These are phyloP conservation scores for Epirrhoe alternata DNA, from an alignment of 2,888 invertebrate species.

Conservation along the genomic window DNA sequence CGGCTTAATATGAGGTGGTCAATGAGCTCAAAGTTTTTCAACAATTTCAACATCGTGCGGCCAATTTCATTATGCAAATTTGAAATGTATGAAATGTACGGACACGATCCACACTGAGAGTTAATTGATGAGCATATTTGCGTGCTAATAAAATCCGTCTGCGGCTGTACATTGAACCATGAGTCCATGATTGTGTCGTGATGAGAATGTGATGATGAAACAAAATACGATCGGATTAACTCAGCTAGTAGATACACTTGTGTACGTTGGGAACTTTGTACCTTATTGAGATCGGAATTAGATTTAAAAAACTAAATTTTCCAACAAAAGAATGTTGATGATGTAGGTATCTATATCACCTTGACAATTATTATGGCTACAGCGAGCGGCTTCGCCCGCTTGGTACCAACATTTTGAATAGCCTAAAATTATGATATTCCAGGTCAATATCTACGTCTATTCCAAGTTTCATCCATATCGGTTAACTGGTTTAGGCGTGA, in stretches of 20 bases:
- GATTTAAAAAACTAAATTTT: too few relatives aligned
- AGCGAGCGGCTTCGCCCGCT: too few relatives aligned
- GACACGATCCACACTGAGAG: constrained; percentile 49
- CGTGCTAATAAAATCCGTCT: constrained; percentile 65
- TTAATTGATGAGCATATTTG: constrained; percentile 76
- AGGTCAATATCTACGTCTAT: too few relatives aligned
- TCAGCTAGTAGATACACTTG: neutral
- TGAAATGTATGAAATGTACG: constrained; percentile 14
- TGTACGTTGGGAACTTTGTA: too few relatives aligned
- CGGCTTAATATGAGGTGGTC: neutral
- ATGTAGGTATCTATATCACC: too few relatives aligned
- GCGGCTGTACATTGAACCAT: neutral
- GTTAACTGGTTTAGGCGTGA: too few relatives aligned
- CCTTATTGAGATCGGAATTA: too few relatives aligned
- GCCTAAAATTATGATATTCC: too few relatives aligned
- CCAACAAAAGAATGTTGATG: too few relatives aligned
- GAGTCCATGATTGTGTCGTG: constrained; percentile 2
- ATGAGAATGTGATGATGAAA: neutral
- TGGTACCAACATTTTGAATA: too few relatives aligned
- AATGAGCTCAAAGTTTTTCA: neutral
- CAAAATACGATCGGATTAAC: neutral
- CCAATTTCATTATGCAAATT: constrained; percentile 24
- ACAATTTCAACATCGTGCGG: neutral
- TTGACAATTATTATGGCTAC: too few relatives aligned
- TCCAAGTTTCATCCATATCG: too few relatives aligned